phyloP scores from a whole-genome alignment of 1,140 invertebrate species.

The Asbolus verrucosus region DNA sequence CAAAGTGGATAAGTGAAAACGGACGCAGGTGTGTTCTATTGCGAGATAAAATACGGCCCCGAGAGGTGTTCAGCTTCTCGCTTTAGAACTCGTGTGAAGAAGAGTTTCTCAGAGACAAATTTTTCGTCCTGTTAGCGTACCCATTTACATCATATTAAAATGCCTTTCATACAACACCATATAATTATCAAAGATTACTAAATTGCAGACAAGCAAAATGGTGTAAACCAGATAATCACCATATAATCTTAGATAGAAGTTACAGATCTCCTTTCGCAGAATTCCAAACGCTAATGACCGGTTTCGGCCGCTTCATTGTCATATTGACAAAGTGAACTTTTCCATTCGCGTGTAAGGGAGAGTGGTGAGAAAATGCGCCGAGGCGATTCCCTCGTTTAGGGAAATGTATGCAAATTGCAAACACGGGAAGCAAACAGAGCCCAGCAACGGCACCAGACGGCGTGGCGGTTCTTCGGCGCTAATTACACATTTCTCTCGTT shows the following conservation, averaged over 20 bases:
- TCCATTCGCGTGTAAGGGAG: too few species aligned
- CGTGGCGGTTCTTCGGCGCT: too few species aligned
- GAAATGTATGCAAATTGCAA: neutral
- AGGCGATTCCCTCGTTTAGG: neutral
- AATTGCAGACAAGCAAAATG: slow-evolving; percentile 37
- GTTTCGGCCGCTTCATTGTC: too few species aligned
- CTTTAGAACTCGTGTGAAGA: too few species aligned
- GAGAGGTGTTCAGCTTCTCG: too few species aligned
- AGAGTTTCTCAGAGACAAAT: slow-evolving; percentile 17
- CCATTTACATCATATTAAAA: slow-evolving; percentile 33
- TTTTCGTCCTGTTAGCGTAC: slow-evolving; percentile 4
- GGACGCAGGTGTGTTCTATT: too few species aligned
- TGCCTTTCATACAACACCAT: slow-evolving; percentile 13
- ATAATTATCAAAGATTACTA: slow-evolving; percentile 38
- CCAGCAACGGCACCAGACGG: slow-evolving; percentile 12
- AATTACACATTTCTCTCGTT: too few species aligned
- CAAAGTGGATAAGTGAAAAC: too few species aligned
- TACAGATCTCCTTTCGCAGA: slow-evolving; percentile 6
- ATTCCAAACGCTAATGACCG: slow-evolving; percentile 21
- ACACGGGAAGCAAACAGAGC: slow-evolving; percentile 20
- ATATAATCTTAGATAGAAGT: slow-evolving; percentile 27
- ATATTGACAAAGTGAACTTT: too few species aligned
- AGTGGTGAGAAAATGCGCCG: slow-evolving; percentile 2
- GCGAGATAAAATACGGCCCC: too few species aligned
- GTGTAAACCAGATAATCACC: slow-evolving; percentile 38